Conservation (phyloP, 2,888 invertebrate genomes). For the Perizoma flavofasciatum region DNA sequence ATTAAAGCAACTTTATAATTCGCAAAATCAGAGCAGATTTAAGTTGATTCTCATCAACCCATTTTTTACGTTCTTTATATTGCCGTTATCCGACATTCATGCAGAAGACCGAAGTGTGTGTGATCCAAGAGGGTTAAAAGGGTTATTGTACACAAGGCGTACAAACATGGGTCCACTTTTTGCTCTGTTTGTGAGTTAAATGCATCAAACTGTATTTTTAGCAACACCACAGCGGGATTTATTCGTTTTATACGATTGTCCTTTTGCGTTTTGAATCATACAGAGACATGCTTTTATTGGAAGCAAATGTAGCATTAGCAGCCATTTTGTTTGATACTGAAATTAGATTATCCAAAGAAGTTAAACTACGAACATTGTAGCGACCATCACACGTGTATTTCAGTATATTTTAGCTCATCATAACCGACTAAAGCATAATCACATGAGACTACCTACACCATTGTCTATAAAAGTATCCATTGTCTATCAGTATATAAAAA, state of each 20-base stretch:
- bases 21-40: no score
- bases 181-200: background rate
- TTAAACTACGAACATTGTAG: background rate
- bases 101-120: no score
- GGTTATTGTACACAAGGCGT: no score
- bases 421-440: background rate
- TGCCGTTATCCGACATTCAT: background rate
- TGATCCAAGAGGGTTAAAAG: no score
- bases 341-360: background rate
- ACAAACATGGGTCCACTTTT: background rate
- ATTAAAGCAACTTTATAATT: background rate
- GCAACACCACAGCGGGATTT: background rate
- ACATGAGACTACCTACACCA: no score
- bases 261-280: background rate
- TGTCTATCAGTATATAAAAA: no score
- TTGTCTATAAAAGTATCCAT: no score
- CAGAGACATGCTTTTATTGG: constrained; percentile 3
- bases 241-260: constrained; percentile 1
- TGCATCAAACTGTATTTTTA: background rate
- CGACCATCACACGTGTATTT: no score
- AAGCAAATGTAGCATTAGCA: constrained; percentile 1
- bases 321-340: constrained; percentile 2
- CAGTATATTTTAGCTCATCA: background rate
- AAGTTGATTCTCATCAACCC: background rate
- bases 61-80: background rate